These are phyloP conservation scores for Chionoecetes opilio DNA, from an alignment of 1,140 invertebrate genomes.

Conservation along the genomic window DNA sequence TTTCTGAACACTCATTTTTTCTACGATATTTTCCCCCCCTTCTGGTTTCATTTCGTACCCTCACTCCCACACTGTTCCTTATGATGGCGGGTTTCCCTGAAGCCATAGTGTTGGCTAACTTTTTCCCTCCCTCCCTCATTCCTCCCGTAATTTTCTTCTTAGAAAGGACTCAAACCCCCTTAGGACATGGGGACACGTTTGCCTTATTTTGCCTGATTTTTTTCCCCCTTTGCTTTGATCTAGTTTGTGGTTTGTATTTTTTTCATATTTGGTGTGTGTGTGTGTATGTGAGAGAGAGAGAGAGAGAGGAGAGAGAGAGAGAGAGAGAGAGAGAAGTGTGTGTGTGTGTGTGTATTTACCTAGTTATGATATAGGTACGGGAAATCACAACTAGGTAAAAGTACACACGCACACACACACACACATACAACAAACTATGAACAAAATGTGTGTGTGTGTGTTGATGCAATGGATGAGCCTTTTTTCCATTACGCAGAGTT, in stretches of 20 bases:
- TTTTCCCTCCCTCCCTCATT: background rate
- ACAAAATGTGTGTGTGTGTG: slow-evolving; percentile 11
- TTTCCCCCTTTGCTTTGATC: background rate
- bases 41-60: background rate
- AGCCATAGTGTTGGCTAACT: background rate
- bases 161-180: background rate
- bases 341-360: slow-evolving; percentile 35
- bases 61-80: background rate
- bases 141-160: background rate
- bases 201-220: background rate
- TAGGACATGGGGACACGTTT: background rate
- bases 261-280: background rate
- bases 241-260: background rate
- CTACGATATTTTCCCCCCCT: background rate
- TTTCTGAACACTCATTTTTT: too few relatives aligned
- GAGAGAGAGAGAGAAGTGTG: slow-evolving; percentile 44
- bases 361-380: too few relatives aligned
- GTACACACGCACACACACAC: too few relatives aligned
- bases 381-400: too few relatives aligned
- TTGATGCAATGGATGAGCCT: too few relatives aligned
- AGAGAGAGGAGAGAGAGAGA: slow-evolving; percentile 20
- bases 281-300: slow-evolving; percentile 39
- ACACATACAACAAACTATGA: too few relatives aligned
- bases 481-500: too few relatives aligned
- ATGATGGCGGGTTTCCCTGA: background rate